These are phyloP conservation scores for Alectura lathami DNA, from an alignment of 2,113 vertebrate genomes.

Conservation along the genomic window DNA sequence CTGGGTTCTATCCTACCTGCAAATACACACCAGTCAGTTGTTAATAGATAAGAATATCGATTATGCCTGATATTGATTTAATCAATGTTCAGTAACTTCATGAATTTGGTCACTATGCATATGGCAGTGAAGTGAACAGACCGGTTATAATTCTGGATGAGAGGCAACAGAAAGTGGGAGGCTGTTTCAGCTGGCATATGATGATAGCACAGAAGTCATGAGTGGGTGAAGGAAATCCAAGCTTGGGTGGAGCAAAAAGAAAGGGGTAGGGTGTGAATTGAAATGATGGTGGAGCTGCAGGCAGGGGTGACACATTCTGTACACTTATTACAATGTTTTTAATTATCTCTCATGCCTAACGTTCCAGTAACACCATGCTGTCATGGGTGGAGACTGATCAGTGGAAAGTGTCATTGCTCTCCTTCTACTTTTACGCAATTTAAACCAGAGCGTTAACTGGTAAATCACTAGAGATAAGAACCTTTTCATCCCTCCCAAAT, in stretches of 20 bases:
- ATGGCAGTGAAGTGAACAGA: background rate
- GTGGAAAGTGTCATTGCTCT: background rate
- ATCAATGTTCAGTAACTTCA: background rate
- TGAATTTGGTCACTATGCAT: accelerated
- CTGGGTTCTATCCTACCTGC: background rate
- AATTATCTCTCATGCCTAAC: background rate
- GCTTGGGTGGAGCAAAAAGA: slow-evolving; percentile 5
- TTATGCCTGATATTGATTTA: background rate
- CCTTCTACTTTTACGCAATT: background rate
- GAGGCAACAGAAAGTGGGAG: background rate
- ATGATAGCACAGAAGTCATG: background rate
- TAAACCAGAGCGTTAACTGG: background rate
- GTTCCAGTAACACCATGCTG: background rate
- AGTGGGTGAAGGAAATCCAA: background rate
- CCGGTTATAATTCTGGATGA: background rate
- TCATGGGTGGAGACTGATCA: background rate
- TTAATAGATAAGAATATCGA: background rate
- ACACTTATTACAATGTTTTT: background rate
- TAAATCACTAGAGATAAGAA: background rate
- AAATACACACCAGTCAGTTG: background rate
- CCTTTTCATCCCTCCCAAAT: background rate
- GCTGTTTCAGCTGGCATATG: background rate
- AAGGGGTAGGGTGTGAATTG: background rate
- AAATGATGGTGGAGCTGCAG: background rate
- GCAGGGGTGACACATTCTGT: background rate